Conservation (phyloP, 2,113 vertebrate species). For the Austrofundulus limnaeus region DNA sequence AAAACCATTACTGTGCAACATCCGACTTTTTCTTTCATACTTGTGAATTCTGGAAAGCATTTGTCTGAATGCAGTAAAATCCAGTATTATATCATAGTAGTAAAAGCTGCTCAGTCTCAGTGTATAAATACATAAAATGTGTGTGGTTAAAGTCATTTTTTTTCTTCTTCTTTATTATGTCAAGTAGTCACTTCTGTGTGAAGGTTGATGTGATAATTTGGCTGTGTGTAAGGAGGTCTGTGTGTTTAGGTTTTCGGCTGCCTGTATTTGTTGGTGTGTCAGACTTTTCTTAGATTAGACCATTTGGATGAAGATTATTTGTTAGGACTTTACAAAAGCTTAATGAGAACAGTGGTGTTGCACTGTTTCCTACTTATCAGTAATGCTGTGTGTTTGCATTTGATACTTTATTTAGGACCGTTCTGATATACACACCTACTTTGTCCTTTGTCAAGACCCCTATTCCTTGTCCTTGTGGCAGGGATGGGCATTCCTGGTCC, state of each 20-base stretch:
- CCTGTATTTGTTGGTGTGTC: conserved; percentile 11
- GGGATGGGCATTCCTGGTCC: too few relatives aligned
- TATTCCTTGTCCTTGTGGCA: too few relatives aligned
- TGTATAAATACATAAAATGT: neutral
- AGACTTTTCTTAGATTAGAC: conserved; percentile 51
- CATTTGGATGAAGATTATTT: conserved; percentile 44
- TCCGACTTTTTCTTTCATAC: too few relatives aligned
- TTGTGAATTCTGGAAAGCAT: too few relatives aligned
- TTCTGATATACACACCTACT: too few relatives aligned
- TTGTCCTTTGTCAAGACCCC: too few relatives aligned
- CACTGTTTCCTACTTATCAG: conserved; percentile 54
- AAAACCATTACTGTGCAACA: too few relatives aligned
- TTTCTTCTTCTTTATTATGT: neutral
- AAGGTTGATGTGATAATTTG: neutral
- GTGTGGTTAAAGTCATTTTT: neutral
- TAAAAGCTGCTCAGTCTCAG: too few relatives aligned
- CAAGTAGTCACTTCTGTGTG: neutral
- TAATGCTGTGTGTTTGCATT: conserved; percentile 28
- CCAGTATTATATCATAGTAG: too few relatives aligned
- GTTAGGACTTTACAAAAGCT: conserved; percentile 25
- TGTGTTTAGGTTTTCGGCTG: conserved; percentile 11
- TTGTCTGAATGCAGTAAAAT: too few relatives aligned
- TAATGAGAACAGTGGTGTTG: conserved; percentile 18
- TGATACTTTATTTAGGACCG: neutral
- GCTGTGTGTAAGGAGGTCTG: neutral